Percentiles rank a stretch among this genome's conserved stretches.
Conservation (phyloP, 2,888 invertebrate species). For the Drosophila austrosaltans region DNA sequence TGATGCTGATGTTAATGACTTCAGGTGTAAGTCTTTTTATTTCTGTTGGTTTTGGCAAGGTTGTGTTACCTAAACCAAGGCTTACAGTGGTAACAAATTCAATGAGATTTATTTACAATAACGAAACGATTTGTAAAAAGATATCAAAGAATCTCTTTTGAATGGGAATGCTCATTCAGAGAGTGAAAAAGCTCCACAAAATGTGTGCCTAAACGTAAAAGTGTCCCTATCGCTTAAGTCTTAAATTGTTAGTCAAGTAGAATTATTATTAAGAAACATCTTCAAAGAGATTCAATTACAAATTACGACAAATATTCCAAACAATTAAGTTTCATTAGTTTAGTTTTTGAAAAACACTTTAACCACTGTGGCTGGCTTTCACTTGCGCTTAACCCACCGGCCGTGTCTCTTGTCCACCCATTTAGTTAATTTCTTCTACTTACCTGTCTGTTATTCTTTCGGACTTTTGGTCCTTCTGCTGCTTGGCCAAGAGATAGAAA, state of each 20-base stretch:
- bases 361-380: not conserved
- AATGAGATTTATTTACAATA: not conserved
- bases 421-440: conserved; percentile 73
- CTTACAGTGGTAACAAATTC: not conserved
- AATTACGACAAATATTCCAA: too few relatives aligned
- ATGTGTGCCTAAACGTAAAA: too few relatives aligned
- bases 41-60: conserved; percentile 14
- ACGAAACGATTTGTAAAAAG: not conserved
- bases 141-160: not conserved
- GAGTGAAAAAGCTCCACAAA: too few relatives aligned
- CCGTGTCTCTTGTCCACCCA: conserved; percentile 33
- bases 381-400: not conserved
- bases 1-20: conserved; percentile 22
- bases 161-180: not conserved
- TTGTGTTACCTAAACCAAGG: not conserved
- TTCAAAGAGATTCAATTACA: too few relatives aligned
- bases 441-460: conserved; percentile 64
- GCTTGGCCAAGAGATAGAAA: conserved; percentile 33
- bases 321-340: too few relatives aligned
- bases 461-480: conserved; percentile 14
- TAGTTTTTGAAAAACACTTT: not conserved
- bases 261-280: too few relatives aligned
- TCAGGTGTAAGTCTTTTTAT: conserved; percentile 14
- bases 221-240: too few relatives aligned
- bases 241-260: too few relatives aligned